Evolutionary conservation across 1,140 invertebrate genomes (phyloP), one percentile per base, ranked within the genome.

Genomic region (Bombus huntii): DNA sequence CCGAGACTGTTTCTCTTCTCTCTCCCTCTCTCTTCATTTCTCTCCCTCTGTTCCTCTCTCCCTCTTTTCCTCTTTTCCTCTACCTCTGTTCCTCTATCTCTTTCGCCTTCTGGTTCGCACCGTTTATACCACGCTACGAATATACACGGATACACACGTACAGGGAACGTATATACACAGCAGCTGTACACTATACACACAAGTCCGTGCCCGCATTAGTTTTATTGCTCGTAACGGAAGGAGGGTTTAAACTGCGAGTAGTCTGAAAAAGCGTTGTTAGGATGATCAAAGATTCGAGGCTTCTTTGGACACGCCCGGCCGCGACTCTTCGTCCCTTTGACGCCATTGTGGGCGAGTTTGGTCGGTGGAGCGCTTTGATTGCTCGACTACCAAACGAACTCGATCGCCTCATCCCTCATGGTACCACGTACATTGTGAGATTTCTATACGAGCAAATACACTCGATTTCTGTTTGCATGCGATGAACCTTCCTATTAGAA

Each of bases 231-330:
- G 82, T n/a, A 37, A 66, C 80, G 59, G 34, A 8, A 13, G 8
- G 66, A 47, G 66, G 75, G 66, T 79, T 84, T 79, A 57, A 77
- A 78, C 82, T 84, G 25, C 74, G 75, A 79, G 79, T 72, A 84
- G 83, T 70, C 76, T 62, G 83, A 62, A 84, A 83, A 84, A 84
- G 75, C 83, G 83, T 84, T 79, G 66, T 79, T 79, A 79, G 75
- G 75, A 71, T 71, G 83, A 84, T 84, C 83, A 84, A 79, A 84
- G 75, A 84, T 84, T 37, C 81, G 31, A 57, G 39, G 66, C 76
- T 79, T 62, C 75, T 79, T 83, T 70, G 72, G 42, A 74, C 37
- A 57, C 53, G 25, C n/a, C 71, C 9, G 28, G 42, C 57, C 57
- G 42, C 66, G 39, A 72, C 66, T 71, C 66, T 65, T 76, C 81